Evolutionary conservation across 2,797 vertebrate species (phyloP).

Genomic region (Cynopterus sphinx): DNA sequence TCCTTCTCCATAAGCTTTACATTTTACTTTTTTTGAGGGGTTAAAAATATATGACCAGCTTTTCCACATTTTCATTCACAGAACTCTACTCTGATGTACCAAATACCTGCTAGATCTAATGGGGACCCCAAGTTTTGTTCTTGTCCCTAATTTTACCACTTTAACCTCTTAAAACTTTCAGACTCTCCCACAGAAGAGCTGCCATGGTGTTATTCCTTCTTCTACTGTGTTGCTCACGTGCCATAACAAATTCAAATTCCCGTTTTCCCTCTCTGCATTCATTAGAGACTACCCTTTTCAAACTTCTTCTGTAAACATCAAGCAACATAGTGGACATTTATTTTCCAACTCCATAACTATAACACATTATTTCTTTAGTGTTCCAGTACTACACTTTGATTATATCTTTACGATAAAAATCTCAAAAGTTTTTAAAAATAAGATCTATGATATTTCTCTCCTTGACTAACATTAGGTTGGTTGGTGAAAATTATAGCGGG

Average conservation of each 20-base stretch:
- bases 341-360: background rate
- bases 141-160: background rate
- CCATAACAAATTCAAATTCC: background rate
- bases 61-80: background rate
- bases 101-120: background rate
- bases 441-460: background rate
- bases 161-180: background rate
- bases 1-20: background rate
- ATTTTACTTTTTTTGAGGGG: background rate
- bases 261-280: background rate
- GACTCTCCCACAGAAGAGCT: background rate
- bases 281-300: fast-evolving
- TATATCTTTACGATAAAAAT: background rate
- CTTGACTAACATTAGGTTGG: background rate
- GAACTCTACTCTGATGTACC: background rate
- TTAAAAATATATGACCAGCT: background rate
- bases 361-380: background rate
- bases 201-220: background rate
- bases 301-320: background rate
- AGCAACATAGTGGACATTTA: background rate
- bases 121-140: background rate
- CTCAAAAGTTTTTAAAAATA: background rate
- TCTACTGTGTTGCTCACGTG: background rate
- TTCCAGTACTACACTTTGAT: background rate
- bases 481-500: background rate